Evolutionary conservation across 2,888 invertebrate species (phyloP).

Genomic region (Altica lythri): DNA sequence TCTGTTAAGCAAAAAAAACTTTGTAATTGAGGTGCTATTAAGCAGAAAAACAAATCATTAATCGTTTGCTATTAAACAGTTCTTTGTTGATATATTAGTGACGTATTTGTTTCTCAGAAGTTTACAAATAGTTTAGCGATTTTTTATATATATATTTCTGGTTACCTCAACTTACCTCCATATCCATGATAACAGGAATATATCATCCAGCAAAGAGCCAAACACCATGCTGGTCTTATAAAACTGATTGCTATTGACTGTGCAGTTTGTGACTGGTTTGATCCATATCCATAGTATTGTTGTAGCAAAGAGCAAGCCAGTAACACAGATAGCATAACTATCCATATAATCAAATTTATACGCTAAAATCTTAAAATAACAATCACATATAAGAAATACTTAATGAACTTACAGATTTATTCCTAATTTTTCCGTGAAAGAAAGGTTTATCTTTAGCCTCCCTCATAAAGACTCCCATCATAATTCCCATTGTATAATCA

Average conservation of each 20-base stretch:
- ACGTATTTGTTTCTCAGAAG: no score
- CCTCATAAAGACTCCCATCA: constrained; percentile 38
- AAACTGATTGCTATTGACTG: constrained; percentile 18
- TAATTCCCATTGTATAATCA: constrained; percentile 39
- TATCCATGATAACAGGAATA: constrained; percentile 38
- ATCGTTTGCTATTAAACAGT: no score
- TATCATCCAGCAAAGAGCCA: constrained; percentile 37
- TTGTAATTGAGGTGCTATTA: no score
- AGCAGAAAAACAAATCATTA: no score
- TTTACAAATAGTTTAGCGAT: no score
- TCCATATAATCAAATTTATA: constrained; percentile 32
- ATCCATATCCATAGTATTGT: constrained; percentile 10
- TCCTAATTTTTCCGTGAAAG: constrained; percentile 19
- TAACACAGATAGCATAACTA: constrained; percentile 26
- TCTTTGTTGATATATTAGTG: no score
- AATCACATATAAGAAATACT: neutral
- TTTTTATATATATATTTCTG: no score
- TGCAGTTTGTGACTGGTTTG: no score
- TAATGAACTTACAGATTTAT: constrained; percentile 16
- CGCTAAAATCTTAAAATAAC: constrained; percentile 21
- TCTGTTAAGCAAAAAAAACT: no score
- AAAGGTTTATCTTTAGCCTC: constrained; percentile 32
- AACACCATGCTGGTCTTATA: constrained; percentile 35
- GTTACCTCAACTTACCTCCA: constrained; percentile 42
- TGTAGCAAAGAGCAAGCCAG: constrained; percentile 17